Conservation (phyloP, 2,797 vertebrate genomes). For the Spatula clypeata region DNA sequence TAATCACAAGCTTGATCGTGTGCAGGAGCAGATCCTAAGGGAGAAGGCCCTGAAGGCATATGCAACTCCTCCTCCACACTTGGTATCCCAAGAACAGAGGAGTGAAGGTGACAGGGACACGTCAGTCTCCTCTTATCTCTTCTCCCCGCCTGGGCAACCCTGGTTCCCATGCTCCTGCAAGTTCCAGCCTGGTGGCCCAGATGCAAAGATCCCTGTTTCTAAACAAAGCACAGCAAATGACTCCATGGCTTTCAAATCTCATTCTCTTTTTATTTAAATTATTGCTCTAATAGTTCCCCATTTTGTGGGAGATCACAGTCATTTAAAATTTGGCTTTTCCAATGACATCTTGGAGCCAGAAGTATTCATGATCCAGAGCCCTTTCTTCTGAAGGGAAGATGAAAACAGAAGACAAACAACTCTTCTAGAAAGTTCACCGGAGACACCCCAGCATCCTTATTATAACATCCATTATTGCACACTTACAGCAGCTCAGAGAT, state of each 20-base stretch:
- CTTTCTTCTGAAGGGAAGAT: neutral
- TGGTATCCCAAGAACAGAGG: neutral
- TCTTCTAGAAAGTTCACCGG: neutral
- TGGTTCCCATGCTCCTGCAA: neutral
- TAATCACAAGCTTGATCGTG: neutral
- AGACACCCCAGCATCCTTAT: neutral
- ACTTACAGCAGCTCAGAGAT: neutral
- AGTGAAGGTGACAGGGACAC: neutral
- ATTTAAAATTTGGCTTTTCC: neutral
- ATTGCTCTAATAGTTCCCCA: neutral
- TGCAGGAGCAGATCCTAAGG: neutral
- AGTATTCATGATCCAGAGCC: neutral
- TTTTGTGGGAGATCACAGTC: neutral
- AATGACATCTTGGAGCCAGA: neutral
- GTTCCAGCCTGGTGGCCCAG: neutral
- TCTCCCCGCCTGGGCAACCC: neutral
- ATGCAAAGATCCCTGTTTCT: neutral
- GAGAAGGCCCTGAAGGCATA: neutral
- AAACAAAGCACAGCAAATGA: neutral
- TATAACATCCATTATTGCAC: neutral
- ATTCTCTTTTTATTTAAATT: neutral
- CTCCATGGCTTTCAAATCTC: neutral
- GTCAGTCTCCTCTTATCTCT: neutral
- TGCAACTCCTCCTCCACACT: neutral
- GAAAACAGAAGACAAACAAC: neutral